Evolutionary conservation across 2,113 vertebrate genomes (phyloP).

Genomic region (Brevimyrus niger): DNA sequence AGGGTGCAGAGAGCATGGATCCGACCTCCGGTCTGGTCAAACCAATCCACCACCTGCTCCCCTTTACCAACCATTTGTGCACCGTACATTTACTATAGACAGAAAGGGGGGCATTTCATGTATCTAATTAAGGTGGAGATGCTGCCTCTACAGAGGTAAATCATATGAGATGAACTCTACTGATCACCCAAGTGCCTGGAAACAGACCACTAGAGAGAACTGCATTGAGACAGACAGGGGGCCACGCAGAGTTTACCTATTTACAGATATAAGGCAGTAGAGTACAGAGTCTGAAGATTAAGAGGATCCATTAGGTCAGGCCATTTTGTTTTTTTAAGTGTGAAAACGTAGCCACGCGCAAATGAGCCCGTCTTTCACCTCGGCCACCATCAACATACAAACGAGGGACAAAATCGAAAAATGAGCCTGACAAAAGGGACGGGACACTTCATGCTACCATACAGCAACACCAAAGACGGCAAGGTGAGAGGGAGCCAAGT

Average conservation of each 20-base stretch:
- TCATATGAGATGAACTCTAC: background rate
- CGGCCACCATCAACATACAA: background rate
- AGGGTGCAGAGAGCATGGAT: background rate
- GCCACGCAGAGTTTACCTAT: slow-evolving; percentile 27
- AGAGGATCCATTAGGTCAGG: slow-evolving; percentile 40
- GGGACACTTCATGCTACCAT: background rate
- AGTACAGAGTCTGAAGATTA: background rate
- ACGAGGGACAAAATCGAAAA: background rate
- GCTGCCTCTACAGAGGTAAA: background rate
- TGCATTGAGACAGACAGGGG: background rate
- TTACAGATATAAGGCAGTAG: background rate
- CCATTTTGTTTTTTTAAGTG: slow-evolving; percentile 21
- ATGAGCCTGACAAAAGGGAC: background rate
- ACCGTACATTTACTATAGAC: background rate
- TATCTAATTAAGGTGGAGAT: background rate
- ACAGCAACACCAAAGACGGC: background rate
- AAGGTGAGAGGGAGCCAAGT: background rate
- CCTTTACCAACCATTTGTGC: background rate
- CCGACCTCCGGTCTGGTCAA: background rate
- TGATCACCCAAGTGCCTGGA: background rate
- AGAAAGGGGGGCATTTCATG: background rate
- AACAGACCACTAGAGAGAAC: background rate
- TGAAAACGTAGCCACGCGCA: slow-evolving; percentile 10
- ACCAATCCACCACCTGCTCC: background rate
- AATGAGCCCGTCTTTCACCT: slow-evolving; percentile 22